These are phyloP conservation scores for Endomychus coccineus DNA, from an alignment of 2,888 invertebrate species.

Conservation along the genomic window DNA sequence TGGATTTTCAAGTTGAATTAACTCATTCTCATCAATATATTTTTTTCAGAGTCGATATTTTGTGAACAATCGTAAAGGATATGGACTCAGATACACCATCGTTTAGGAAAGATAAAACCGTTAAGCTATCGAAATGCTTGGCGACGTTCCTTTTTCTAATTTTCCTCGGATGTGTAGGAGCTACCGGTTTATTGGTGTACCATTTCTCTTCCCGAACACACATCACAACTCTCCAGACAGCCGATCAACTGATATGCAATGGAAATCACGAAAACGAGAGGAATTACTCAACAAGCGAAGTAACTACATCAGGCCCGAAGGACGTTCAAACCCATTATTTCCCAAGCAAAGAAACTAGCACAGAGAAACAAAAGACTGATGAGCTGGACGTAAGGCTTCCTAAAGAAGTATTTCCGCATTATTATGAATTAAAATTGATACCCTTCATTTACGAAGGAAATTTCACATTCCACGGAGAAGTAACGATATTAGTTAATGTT, in stretches of 20 bases:
- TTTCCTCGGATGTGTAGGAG: constrained; percentile 58
- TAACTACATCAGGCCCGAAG: constrained; percentile 29
- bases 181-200: constrained; percentile 68
- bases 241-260: no score
- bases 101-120: constrained; percentile 56
- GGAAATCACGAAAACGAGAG: constrained; percentile 47
- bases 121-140: constrained; percentile 58
- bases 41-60: no score
- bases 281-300: constrained; percentile 33
- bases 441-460: constrained; percentile 68
- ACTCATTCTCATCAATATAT: no score
- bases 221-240: constrained; percentile 44
- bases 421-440: constrained; percentile 61
- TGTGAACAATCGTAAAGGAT: no score
- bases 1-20: no score
- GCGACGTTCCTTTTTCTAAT: constrained; percentile 55
- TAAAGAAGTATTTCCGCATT: constrained; percentile 56
- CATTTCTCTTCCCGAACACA: constrained; percentile 64
- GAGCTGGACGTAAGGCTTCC: constrained; percentile 65
- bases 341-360: constrained; percentile 7
- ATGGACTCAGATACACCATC: no score
- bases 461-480: constrained; percentile 70
- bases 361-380: constrained; percentile 14
- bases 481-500: constrained; percentile 56
- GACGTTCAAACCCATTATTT: constrained; percentile 8